A percentile compares a stretch with the other conserved stretches of the same genome.
phyloP scores from a whole-genome alignment of 1,140 invertebrate genomes.

The Forficula auricularia region DNA sequence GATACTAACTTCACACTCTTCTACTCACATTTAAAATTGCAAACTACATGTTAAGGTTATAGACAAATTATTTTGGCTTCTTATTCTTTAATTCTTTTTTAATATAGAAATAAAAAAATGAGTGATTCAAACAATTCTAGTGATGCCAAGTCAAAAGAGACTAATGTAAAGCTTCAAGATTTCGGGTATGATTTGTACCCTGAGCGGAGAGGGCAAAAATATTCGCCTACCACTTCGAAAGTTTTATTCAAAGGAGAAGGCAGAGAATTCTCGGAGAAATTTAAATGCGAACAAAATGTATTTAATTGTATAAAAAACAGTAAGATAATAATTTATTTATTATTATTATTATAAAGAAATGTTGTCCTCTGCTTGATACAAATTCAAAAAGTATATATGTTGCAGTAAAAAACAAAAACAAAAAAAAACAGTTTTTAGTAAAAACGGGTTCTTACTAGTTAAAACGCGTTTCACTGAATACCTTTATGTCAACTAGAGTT shows the following conservation, averaged over 20 bases:
- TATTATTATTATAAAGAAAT: background rate
- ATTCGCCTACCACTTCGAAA: conserved; percentile 33
- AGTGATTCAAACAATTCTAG: too few species aligned
- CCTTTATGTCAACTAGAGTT: background rate
- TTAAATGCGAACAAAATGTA: conserved; percentile 68
- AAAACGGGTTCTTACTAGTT: background rate
- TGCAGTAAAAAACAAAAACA: background rate
- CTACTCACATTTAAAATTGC: too few species aligned
- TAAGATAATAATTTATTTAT: conserved; percentile 29
- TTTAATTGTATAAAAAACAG: conserved; percentile 54
- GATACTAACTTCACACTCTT: too few species aligned
- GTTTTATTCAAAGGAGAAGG: conserved; percentile 42
- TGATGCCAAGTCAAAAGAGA: too few species aligned
- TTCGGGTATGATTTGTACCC: conserved; percentile 72
- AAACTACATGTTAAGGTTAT: too few species aligned
- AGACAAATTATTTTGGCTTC: too few species aligned
- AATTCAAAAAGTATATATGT: background rate
- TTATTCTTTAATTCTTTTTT: too few species aligned
- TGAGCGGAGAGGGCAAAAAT: conserved; percentile 45
- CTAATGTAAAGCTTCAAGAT: conserved; percentile 1
- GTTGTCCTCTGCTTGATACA: background rate
- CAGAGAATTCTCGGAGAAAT: conserved; percentile 44
- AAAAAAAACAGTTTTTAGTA: background rate
- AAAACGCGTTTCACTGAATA: background rate
- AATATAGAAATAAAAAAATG: too few species aligned